A percentile compares a stretch with the other conserved stretches of the same genome.
These are phyloP conservation scores for Aplysina aerophoba DNA, from an alignment of 37 sponge, comb jelly and placozoan genomes.

Conservation along the genomic window DNA sequence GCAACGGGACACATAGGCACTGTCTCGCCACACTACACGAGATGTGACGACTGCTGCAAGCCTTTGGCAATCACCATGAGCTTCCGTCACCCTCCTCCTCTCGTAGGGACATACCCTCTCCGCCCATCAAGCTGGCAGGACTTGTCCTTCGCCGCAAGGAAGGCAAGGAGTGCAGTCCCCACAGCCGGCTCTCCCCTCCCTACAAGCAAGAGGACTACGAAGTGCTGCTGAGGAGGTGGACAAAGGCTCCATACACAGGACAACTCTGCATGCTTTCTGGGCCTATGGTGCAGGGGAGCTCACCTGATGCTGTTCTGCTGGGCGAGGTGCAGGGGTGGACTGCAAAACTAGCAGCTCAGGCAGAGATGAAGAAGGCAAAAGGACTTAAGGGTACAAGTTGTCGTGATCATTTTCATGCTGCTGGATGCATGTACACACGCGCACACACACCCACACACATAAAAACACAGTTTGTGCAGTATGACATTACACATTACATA, in stretches of 20 bases:
- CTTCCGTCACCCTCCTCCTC: not conserved
- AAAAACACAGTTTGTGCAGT: not conserved
- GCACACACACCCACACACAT: not conserved
- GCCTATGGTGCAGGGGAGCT: slow-evolving; percentile 42
- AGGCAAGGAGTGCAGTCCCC: slow-evolving; percentile 31
- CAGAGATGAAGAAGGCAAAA: slow-evolving; percentile 1
- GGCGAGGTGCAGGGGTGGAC: slow-evolving; percentile 40
- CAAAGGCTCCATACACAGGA: slow-evolving; percentile 38
- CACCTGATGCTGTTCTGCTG: slow-evolving; percentile 44
- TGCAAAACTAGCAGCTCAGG: slow-evolving; percentile 13
- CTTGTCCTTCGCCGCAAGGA: slow-evolving; percentile 52
- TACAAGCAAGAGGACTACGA: slow-evolving; percentile 68
- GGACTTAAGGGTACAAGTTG: slow-evolving; percentile 26
- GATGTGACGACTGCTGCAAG: too few relatives aligned
- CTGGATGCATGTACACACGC: not conserved
- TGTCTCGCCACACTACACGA: too few relatives aligned
- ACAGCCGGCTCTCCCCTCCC: not conserved
- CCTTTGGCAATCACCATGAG: too few relatives aligned
- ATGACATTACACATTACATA: not conserved
- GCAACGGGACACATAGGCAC: too few relatives aligned
- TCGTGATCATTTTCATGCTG: not conserved
- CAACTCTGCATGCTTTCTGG: slow-evolving; percentile 53
- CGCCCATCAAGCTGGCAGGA: slow-evolving; percentile 44
- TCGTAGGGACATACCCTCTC: slow-evolving; percentile 20
- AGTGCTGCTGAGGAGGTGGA: slow-evolving; percentile 58